phyloP scores from a whole-genome alignment of 2,888 invertebrate genomes.

The Aquatica leii region DNA sequence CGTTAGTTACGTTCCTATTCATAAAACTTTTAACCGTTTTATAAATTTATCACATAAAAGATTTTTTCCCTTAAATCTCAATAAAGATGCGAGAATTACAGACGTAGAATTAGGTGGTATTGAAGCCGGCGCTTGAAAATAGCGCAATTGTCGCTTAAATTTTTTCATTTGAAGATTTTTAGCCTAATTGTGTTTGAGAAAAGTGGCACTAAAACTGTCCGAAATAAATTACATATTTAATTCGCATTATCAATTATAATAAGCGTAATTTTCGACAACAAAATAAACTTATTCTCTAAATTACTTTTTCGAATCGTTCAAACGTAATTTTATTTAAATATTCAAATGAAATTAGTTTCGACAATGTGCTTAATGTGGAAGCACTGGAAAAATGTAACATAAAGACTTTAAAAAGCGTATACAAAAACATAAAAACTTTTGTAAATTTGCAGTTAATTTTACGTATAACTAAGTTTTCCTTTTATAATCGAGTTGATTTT shows the following conservation, averaged over 20 bases:
- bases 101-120: slow-evolving; percentile 55
- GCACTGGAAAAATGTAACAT: slow-evolving; percentile 36
- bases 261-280: too few species aligned
- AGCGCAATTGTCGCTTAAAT: slow-evolving; percentile 55
- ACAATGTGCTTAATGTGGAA: slow-evolving; percentile 18
- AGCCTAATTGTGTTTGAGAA: slow-evolving; percentile 47
- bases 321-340: neutral
- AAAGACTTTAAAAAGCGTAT: slow-evolving; percentile 44
- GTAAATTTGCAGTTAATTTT: slow-evolving; percentile 55
- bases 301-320: too few species aligned
- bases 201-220: slow-evolving; percentile 36
- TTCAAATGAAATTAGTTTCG: neutral
- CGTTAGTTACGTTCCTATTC: slow-evolving; percentile 53
- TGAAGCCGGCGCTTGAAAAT: slow-evolving; percentile 53
- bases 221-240: neutral
- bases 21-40: slow-evolving; percentile 52
- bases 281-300: too few species aligned
- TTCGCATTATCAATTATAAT: neutral
- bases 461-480: slow-evolving; percentile 52
- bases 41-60: slow-evolving; percentile 53
- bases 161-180: slow-evolving; percentile 51
- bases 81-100: slow-evolving; percentile 53
- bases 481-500: slow-evolving; percentile 54
- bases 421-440: slow-evolving; percentile 51
- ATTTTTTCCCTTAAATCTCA: slow-evolving; percentile 51